Base-by-base conservation (phyloP, 2,113 vertebrate genomes). In the Cairina moschata region DNA sequence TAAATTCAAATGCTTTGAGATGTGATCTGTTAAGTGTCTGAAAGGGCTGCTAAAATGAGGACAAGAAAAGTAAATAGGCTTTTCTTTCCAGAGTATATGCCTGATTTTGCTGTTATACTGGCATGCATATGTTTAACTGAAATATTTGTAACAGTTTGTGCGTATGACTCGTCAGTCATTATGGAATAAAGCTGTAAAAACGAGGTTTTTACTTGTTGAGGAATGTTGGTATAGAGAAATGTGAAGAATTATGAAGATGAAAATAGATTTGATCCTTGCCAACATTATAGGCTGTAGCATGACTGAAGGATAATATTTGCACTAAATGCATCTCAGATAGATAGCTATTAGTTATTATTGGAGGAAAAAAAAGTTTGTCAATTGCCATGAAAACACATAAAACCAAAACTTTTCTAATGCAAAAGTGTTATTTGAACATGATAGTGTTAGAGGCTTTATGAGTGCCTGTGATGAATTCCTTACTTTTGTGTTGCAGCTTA, bases 211-310 rank as follows among this genome's bases (percentile, higher is more conserved):
- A 18, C 77, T 89, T 56, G 73, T 78, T 88, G 91, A 91, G 56
- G 80, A 95, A 93, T 50, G 55, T 77, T 93, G 78, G 12, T 84
- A 48, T 71, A 91, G 88, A 80, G 89, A 93, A 82, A 62, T 32
- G 76, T 40, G 62, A 89, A 83, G 22, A 46, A 32, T 20, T 87
- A n/a, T 63, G 44, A 89, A 69, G 59, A 88, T 80, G 52, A n/a
- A 92, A 86, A 77, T 38, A 59, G 68, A 59, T 71, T 86, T 80
- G n/a, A 87, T 80, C 29, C n/a, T 26, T 79, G 32, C 20, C 77
- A 66, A 13, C 11, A 42, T 46, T 46, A 32, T 42, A 78, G 91
- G 65, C n/a, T 77, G 36, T 48, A 79, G 80, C 50, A 38, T 96
- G 80, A 69, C 68, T 88, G 68, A 79, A 59, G 59, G 56, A 52